phyloP scores from a whole-genome alignment of 1,140 invertebrate genomes.

The Bombus confusus region DNA sequence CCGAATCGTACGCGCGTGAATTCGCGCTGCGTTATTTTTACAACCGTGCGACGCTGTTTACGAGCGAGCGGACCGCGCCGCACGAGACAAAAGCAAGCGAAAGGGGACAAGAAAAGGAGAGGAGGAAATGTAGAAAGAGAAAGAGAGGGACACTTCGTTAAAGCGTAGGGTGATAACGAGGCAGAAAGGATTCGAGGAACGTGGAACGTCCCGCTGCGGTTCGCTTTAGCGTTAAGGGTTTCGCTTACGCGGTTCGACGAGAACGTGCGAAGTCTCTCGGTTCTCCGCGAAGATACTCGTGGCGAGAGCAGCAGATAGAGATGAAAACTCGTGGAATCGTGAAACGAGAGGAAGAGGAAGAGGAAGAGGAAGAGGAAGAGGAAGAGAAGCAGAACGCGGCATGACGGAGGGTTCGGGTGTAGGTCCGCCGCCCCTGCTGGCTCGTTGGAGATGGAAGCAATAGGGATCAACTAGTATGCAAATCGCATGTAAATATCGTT shows the following conservation, averaged over 20 bases:
- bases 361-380: constrained; percentile 41
- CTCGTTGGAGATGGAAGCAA: constrained; percentile 82
- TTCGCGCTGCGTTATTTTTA: not conserved
- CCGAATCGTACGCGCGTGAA: not conserved
- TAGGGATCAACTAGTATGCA: constrained; percentile 84
- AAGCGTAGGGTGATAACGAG: constrained; percentile 61
- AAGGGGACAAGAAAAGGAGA: not conserved
- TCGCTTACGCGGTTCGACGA: constrained; percentile 61
- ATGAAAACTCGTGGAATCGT: constrained; percentile 61
- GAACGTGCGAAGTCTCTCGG: constrained; percentile 60
- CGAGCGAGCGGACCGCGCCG: not conserved
- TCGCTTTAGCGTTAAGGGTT: constrained; percentile 69
- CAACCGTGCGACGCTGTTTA: not conserved
- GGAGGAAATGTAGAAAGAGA: constrained; percentile 22
- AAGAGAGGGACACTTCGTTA: constrained; percentile 64
- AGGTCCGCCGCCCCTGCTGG: constrained; percentile 76
- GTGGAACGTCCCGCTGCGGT: constrained; percentile 51
- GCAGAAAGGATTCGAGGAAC: constrained; percentile 60
- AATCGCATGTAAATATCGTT: constrained; percentile 83
- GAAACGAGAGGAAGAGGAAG: constrained; percentile 48
- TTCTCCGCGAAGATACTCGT: constrained; percentile 33
- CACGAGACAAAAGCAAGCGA: not conserved
- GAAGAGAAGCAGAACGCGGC: constrained; percentile 55
- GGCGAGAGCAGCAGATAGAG: constrained; percentile 48
- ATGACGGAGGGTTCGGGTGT: constrained; percentile 76